These are phyloP conservation scores for Dasyprocta punctata DNA, from an alignment of 2,113 vertebrate genomes.

Conservation along the genomic window DNA sequence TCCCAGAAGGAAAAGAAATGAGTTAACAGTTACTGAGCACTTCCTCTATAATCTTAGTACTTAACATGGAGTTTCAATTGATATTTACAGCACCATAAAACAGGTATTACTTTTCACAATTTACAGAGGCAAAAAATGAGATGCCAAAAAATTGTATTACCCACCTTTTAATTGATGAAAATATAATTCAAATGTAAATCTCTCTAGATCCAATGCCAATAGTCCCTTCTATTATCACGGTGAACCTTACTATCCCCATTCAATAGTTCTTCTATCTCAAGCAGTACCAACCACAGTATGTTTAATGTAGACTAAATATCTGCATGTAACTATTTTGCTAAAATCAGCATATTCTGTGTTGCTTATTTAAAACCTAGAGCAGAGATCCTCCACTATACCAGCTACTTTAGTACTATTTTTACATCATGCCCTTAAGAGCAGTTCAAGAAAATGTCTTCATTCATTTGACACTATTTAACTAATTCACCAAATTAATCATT, in stretches of 20 bases:
- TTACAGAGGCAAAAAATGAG: neutral
- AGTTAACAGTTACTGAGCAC: neutral
- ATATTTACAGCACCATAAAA: neutral
- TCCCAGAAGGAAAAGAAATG: neutral
- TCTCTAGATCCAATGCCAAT: neutral
- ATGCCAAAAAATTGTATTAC: neutral
- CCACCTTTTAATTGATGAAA: constrained; percentile 10
- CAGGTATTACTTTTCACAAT: neutral
- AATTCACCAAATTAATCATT: no score
- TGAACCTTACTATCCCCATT: neutral
- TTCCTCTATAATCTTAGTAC: neutral
- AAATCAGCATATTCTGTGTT: neutral
- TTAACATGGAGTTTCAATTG: constrained; percentile 9
- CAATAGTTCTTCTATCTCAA: neutral
- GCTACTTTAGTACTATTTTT: neutral
- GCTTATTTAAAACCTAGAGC: neutral
- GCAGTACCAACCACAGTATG: neutral
- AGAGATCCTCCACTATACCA: neutral
- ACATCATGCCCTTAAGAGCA: neutral
- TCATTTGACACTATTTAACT: neutral
- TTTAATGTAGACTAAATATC: neutral
- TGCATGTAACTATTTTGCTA: neutral
- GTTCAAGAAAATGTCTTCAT: neutral
- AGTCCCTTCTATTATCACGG: neutral
- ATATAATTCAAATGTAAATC: neutral